phyloP scores from a whole-genome alignment of 2,797 vertebrate genomes.

The Chrysocyon brachyurus region DNA sequence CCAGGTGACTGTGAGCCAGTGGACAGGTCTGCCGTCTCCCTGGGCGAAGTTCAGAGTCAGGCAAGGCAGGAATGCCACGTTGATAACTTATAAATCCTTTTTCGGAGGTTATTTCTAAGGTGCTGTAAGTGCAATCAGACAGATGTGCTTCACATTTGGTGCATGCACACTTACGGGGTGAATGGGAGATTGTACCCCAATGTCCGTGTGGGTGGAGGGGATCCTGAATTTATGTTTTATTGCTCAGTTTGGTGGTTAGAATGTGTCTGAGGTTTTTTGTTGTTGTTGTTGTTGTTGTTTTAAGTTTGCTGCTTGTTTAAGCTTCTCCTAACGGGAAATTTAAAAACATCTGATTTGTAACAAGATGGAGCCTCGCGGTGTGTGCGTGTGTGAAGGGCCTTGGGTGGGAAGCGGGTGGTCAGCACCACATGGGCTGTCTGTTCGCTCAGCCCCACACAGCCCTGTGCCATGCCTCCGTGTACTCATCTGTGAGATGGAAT shows the following conservation, averaged over 20 bases:
- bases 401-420: fast-evolving
- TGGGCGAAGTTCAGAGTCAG: fast-evolving
- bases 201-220: too few species aligned
- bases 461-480: neutral
- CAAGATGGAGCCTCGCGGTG: fast-evolving
- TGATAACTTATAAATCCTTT: fast-evolving
- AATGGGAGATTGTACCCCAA: fast-evolving
- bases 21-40: fast-evolving
- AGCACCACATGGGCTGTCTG: fast-evolving
- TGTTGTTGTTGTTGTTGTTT: neutral
- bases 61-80: fast-evolving
- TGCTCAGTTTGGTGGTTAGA: neutral
- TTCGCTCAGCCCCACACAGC: fast-evolving
- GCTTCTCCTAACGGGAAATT: neutral
- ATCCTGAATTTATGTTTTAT: neutral
- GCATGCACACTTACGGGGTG: fast-evolving
- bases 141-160: fast-evolving
- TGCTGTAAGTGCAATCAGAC: fast-evolving
- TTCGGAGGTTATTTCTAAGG: fast-evolving
- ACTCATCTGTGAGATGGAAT: too few species aligned
- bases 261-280: neutral
- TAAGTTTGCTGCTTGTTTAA: neutral
- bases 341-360: neutral
- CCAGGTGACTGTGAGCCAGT: fast-evolving
- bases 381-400: too few species aligned